Conservation (phyloP, 2,113 vertebrate species). For the Lepus americanus region DNA sequence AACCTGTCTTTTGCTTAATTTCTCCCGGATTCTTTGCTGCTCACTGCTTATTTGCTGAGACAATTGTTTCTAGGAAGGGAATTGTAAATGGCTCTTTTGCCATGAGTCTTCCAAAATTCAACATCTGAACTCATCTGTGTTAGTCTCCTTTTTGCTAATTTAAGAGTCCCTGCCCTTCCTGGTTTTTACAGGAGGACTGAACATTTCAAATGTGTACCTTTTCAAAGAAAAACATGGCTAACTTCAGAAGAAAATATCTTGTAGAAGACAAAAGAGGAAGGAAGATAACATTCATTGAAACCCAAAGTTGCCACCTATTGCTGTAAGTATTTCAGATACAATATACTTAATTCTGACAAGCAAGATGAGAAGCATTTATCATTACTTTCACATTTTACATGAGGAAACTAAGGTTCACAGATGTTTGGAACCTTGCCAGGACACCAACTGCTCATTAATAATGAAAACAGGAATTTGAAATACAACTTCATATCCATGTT, state of each 20-base stretch:
- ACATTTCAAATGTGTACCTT: constrained; percentile 54
- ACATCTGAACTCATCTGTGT: constrained; percentile 3
- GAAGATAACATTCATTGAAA: neutral
- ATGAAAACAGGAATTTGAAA: neutral
- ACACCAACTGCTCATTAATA: neutral
- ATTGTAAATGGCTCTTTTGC: constrained; percentile 1
- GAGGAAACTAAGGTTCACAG: neutral
- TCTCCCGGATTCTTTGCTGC: neutral
- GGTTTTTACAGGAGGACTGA: constrained; percentile 35
- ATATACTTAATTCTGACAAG: constrained; percentile 10
- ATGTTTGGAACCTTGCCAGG: neutral
- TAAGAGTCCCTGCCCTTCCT: constrained; percentile 48
- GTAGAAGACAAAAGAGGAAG: neutral
- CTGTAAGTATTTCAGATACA: neutral
- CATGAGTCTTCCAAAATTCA: constrained; percentile 33
- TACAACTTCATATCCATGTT: neutral
- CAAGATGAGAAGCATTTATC: neutral
- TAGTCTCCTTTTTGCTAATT: constrained; percentile 58
- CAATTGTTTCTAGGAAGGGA: constrained; percentile 19
- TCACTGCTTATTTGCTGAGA: neutral
- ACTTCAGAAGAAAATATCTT: neutral
- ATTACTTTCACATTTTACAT: neutral
- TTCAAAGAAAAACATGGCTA: constrained; percentile 25
- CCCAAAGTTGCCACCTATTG: neutral
- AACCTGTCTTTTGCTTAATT: neutral